Base-by-base conservation (phyloP, 30 jellyfish, hydroid and myxozoan species). In the Sanderia malayensis region DNA sequence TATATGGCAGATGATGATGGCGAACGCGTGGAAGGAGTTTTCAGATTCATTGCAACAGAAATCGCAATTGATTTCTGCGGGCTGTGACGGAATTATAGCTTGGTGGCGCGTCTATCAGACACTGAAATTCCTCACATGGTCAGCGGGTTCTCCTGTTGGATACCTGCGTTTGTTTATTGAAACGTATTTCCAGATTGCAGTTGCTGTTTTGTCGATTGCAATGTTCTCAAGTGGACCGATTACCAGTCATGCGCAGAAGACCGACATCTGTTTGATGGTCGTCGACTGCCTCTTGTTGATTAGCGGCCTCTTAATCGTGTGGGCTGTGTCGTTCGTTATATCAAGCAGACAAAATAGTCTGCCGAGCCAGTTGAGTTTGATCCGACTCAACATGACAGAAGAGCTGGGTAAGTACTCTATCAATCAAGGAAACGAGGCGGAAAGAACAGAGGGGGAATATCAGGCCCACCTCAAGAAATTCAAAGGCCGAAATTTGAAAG, bases 61-160 rank as follows among this genome's bases (percentile, higher is more conserved):
- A 37, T 37, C 10, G 10, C 10, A 37, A 13, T 9, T 65, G 45
- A 33, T 78, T 0, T 67, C 75, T 0, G 31, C 28, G 11, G 82
- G 89, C 7, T 22, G 31, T 11, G 89, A 78, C n/a, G 89, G 89
- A 55, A 66, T 78, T 1, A 32, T 25, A 8, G 89, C 89, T 29
- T 78, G 81, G 82, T 78, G 89, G 89, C 76, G 89, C 15, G 55
- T 78, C 4, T 78, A 78, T 25, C 89, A 78, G 41, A 65, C 82
- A 0, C 28, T 44, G 15, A 47, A 19, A 37, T 78, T 78, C 44
- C 58, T 60, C 2, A 28, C 89, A 2, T 47, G 61, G 64, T 65
- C 89, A 4, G 10, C 49, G 1, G 31, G 46, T 22, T 46, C 66
- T 28, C 89, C 82, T 25, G 46, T 28, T 8, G 89, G 78, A 58